Evolutionary conservation across 1,140 invertebrate species (phyloP).

Genomic region (Rhizoglyphus robini): DNA sequence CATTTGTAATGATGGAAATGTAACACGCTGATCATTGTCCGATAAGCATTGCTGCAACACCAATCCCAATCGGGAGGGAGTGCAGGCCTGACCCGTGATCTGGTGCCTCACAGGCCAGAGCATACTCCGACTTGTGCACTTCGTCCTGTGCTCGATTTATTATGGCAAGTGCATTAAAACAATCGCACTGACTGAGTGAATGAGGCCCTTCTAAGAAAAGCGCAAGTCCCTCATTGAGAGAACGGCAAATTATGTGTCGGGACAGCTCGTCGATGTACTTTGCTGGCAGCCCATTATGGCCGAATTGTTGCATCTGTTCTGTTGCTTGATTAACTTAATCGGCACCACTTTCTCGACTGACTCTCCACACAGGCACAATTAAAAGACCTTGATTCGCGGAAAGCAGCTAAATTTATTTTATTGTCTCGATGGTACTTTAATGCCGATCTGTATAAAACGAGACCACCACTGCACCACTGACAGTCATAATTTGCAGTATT

Average conservation of each 20-base stretch:
- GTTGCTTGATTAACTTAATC: not conserved
- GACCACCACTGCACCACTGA: not conserved
- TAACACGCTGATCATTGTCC: not conserved
- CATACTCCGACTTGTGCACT: not conserved
- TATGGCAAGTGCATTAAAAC: constrained; percentile 4
- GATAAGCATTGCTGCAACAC: not conserved
- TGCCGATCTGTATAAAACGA: not conserved
- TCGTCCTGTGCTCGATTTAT: not conserved
- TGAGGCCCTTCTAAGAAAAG: constrained; percentile 3
- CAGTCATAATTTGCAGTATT: not conserved
- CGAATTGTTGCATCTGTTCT: constrained; percentile 13
- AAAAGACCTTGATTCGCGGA: constrained; percentile 14
- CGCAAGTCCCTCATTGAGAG: too few relatives aligned
- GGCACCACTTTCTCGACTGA: not conserved
- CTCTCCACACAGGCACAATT: not conserved
- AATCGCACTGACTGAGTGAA: not conserved
- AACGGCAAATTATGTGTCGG: too few relatives aligned
- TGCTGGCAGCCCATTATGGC: constrained; percentile 3
- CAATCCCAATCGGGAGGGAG: too few relatives aligned
- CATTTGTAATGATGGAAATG: not conserved
- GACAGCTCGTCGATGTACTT: too few relatives aligned
- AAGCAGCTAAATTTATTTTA: constrained; percentile 14
- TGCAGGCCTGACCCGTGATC: too few relatives aligned
- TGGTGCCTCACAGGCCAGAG: not conserved
- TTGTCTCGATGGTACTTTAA: not conserved